Percentiles rank a stretch among this genome's conserved stretches.
phyloP scores from a whole-genome alignment of 2,113 vertebrate genomes.

The Lophura nycthemera region DNA sequence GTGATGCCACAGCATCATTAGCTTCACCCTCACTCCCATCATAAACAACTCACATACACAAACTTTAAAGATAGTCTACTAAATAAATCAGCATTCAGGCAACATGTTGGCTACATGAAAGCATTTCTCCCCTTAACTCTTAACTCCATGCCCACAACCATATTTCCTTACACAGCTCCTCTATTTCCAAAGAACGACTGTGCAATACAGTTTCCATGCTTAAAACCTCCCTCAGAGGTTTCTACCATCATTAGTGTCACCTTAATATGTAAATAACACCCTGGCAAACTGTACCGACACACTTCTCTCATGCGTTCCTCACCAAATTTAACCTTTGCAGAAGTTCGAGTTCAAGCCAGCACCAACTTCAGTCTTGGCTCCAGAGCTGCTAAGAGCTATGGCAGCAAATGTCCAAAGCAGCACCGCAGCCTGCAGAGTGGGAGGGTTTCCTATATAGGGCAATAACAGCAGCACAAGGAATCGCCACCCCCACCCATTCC shows the following conservation, averaged over 20 bases:
- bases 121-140: background rate
- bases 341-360: background rate
- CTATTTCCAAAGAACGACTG: background rate
- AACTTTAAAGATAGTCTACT: background rate
- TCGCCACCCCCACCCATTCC: constrained; percentile 45
- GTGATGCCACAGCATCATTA: background rate
- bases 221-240: background rate
- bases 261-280: background rate
- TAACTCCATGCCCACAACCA: background rate
- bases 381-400: background rate
- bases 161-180: background rate
- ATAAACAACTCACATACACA: background rate
- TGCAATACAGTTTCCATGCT: constrained; percentile 11
- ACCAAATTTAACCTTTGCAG: background rate
- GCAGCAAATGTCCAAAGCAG: background rate
- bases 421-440: background rate
- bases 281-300: background rate
- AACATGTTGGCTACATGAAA: background rate
- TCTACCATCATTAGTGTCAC: constrained; percentile 22
- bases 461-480: background rate
- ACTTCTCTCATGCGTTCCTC: rapidly evolving
- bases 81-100: background rate
- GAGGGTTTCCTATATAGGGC: background rate
- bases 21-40: background rate
- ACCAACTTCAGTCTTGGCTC: background rate